Percentiles rank a stretch among this genome's conserved stretches.
These are phyloP conservation scores for Pseudorasbora parva DNA, from an alignment of 2,113 vertebrate species.

Conservation along the genomic window DNA sequence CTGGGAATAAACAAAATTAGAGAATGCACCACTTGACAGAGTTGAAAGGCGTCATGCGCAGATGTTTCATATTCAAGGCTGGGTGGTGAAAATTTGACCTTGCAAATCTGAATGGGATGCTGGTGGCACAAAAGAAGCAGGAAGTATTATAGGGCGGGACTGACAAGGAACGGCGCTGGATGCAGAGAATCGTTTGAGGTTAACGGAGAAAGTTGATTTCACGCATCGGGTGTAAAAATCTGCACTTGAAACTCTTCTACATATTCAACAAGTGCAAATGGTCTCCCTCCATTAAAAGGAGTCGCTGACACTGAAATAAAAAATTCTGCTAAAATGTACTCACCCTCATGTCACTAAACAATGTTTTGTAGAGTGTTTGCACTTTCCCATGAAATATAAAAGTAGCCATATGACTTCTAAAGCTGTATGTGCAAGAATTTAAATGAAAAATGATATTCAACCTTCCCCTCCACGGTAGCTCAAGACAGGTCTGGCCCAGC, in stretches of 20 bases:
- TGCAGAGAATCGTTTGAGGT: background rate
- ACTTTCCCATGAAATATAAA: background rate
- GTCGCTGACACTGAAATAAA: background rate
- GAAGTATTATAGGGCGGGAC: background rate
- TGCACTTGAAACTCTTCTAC: background rate
- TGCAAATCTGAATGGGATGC: slow-evolving; percentile 14
- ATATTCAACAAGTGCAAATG: background rate
- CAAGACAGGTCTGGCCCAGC: too few species aligned
- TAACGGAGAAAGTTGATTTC: background rate
- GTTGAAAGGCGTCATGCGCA: slow-evolving; percentile 20
- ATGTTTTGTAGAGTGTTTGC: background rate
- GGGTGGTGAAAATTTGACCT: slow-evolving; percentile 35
- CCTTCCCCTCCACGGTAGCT: too few species aligned
- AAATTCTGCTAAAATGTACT: background rate
- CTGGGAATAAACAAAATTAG: slow-evolving; percentile 16
- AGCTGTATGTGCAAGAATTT: background rate
- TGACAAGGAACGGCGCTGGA: background rate
- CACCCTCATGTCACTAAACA: background rate
- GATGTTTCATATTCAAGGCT: slow-evolving; percentile 39
- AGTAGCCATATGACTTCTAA: background rate
- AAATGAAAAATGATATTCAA: too few species aligned
- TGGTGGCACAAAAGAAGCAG: background rate
- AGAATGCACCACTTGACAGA: slow-evolving; percentile 15
- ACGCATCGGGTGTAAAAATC: background rate
- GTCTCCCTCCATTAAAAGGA: background rate